Conservation (phyloP, 2,113 vertebrate species). For the Arenaria interpres region DNA sequence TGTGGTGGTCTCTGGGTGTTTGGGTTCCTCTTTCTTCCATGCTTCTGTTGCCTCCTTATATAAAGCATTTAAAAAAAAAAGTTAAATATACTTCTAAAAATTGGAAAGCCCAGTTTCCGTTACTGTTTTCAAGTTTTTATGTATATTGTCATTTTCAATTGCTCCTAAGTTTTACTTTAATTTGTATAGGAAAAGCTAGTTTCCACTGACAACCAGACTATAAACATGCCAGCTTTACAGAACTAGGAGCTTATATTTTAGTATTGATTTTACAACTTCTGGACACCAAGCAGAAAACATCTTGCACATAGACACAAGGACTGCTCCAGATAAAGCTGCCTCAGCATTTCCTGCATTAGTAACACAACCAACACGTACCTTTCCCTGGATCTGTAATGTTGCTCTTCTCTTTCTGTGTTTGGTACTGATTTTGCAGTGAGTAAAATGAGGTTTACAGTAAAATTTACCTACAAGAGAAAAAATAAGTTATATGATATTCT, state of each 20-base stretch:
- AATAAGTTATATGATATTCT: not conserved
- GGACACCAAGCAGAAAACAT: not conserved
- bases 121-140: not conserved
- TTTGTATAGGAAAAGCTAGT: not conserved
- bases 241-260: not conserved
- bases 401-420: slow-evolving; percentile 81
- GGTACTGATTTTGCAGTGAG: slow-evolving; percentile 80
- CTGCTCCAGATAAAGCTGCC: not conserved
- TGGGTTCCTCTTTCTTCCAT: slow-evolving; percentile 68
- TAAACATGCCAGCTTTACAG: not conserved
- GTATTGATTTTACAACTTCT: not conserved
- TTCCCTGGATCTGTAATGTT: slow-evolving; percentile 68
- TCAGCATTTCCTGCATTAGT: not conserved
- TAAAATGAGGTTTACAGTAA: slow-evolving; percentile 95
- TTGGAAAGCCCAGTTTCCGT: rapidly evolving
- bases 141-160: not conserved
- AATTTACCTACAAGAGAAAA: slow-evolving; percentile 84
- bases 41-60: slow-evolving; percentile 67
- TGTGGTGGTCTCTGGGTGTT: slow-evolving; percentile 29
- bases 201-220: not conserved
- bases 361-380: slow-evolving; percentile 32
- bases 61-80: not conserved
- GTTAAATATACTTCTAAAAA: not conserved
- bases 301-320: not conserved
- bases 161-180: not conserved